A percentile compares a stretch with the other conserved stretches of the same genome.
Evolutionary conservation across 2,113 vertebrate species (phyloP).

Genomic region (Pollimyrus isidori): DNA sequence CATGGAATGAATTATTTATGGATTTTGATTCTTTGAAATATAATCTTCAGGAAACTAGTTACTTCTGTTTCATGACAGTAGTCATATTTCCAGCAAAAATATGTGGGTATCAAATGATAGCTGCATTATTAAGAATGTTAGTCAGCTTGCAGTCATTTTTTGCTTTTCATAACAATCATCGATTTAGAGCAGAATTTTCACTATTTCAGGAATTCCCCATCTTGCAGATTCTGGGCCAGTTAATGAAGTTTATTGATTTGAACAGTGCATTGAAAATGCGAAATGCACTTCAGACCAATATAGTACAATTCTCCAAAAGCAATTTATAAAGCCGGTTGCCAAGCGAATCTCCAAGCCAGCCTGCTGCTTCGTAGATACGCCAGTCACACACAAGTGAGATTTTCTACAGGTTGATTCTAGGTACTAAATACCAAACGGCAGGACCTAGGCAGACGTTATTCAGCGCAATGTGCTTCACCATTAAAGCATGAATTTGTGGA

Average conservation of each 20-base stretch:
- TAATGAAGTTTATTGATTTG: slow-evolving; percentile 2
- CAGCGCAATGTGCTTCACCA: background rate
- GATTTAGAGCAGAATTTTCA: background rate
- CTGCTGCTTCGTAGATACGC: background rate
- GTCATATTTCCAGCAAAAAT: background rate
- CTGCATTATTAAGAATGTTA: background rate
- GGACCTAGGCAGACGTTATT: background rate
- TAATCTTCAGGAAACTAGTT: background rate
- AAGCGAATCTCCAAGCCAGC: background rate
- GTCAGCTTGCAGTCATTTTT: background rate
- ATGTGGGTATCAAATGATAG: background rate
- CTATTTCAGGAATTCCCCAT: background rate
- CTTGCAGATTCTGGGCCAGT: background rate
- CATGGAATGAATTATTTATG: background rate
- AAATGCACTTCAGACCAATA: background rate
- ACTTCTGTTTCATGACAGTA: background rate
- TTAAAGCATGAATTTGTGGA: background rate
- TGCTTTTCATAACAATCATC: background rate
- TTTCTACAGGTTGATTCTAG: background rate
- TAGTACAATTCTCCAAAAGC: background rate
- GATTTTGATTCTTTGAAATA: background rate
- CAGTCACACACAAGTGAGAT: background rate
- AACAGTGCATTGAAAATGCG: background rate
- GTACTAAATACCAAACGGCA: background rate
- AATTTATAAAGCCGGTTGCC: background rate